Base-by-base conservation (phyloP, 2,888 invertebrate species). In the Leptinotarsa haldemani region DNA sequence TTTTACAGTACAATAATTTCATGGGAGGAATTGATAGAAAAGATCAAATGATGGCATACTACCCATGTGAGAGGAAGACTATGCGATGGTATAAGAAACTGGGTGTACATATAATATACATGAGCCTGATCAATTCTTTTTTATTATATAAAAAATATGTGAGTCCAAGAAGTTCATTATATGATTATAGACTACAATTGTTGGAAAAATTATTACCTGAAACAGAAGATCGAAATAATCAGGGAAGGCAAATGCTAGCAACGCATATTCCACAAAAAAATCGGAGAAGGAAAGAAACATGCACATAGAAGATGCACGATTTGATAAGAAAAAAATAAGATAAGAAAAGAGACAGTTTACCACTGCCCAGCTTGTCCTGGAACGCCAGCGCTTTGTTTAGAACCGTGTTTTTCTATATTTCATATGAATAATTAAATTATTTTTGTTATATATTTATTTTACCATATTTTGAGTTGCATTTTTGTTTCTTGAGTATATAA, bases 371-470 rank as follows among this genome's bases (percentile, higher is more conserved):
- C 69, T 46, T 56, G 69, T 46, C 61, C 69, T 69, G 69, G 69
- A 69, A 69, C 15, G 56, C 69, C 69, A 46, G 69, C 69, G 16
- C 40, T 69, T 25, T 69, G 69, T 58, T 69, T 58, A 13, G 69
- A 69, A 58, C 69, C 69, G 25, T 61, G 69, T 69, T 69, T 68
- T 69, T 56, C 69, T 46, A 47, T 40, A 69, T 69, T 69, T 61
- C 69, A 69, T 58, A 69, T 58, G 20, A 69, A 69, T 58, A 69
- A n/a, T 56, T 56, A 69, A 46, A 30, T 69, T 69, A 58, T 58
- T 69, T 40, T 69, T 69, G 22, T 69, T 69, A 56, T 58, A 56
- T 56, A 58, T 56, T 20, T 46, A 58, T 69, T 69, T 69, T 30
- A 58, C 56, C 13, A 58, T 58, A 58, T 58, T 69, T 53, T 69